Percentiles rank a stretch among this genome's conserved stretches.
These are phyloP conservation scores for Anarrhichthys ocellatus DNA, from an alignment of 2,113 vertebrate species.

Conservation along the genomic window DNA sequence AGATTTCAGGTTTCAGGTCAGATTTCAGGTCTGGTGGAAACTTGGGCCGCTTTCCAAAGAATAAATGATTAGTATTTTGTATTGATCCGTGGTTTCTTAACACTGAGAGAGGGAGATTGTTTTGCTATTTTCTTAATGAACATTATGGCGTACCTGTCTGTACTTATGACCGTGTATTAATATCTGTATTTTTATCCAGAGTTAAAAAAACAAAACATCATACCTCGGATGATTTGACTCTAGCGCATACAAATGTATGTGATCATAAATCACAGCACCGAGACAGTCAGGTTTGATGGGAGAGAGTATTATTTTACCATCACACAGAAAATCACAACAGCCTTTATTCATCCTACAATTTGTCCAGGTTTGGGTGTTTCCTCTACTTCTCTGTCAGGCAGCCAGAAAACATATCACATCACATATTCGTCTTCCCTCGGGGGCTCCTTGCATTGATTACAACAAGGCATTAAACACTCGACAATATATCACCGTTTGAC, in stretches of 20 bases:
- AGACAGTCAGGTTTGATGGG: background rate
- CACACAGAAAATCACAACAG: conserved; percentile 15
- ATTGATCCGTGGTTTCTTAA: background rate
- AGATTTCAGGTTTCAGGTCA: conserved; percentile 8
- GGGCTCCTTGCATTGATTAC: conserved; percentile 44
- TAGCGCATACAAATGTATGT: background rate
- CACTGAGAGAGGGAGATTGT: background rate
- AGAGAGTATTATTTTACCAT: background rate
- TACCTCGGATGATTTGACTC: background rate
- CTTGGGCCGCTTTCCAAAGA: background rate
- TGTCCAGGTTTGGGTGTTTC: background rate
- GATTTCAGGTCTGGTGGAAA: conserved; percentile 1
- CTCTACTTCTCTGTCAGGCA: background rate
- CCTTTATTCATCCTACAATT: background rate
- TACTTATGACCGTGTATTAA: background rate
- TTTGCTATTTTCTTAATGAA: background rate
- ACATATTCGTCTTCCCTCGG: conserved; percentile 28
- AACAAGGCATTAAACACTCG: conserved; percentile 43
- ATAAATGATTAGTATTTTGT: background rate
- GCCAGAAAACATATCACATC: conserved; percentile 50
- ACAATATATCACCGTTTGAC: conserved; percentile 49
- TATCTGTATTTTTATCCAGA: background rate
- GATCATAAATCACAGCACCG: background rate
- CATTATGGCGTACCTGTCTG: background rate
- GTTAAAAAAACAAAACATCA: background rate